phyloP scores from a whole-genome alignment of 2,113 vertebrate genomes.

The Oncorhynchus keta region DNA sequence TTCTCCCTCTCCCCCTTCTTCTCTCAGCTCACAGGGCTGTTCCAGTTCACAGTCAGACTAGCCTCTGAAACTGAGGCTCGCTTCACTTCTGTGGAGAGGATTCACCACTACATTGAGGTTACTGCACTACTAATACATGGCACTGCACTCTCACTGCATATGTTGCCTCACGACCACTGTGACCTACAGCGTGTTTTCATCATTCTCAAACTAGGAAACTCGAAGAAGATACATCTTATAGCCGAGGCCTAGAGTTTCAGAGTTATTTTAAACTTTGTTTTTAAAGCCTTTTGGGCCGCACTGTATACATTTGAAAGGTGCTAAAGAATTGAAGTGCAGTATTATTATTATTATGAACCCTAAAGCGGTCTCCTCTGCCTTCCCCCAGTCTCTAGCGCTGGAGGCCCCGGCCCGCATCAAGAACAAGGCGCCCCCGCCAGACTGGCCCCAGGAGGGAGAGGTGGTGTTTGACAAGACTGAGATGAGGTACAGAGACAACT shows the following conservation, averaged over 20 bases:
- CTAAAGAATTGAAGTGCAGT: too few species aligned
- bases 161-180: neutral
- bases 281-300: too few species aligned
- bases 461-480: constrained; percentile 85
- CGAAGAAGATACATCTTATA: too few species aligned
- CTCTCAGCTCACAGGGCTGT: constrained; percentile 85
- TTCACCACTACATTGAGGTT: constrained; percentile 92
- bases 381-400: constrained; percentile 82
- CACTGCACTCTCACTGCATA: neutral
- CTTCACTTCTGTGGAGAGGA: constrained; percentile 92
- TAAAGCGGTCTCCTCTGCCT: neutral
- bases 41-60: constrained; percentile 93
- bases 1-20: neutral
- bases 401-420: constrained; percentile 89
- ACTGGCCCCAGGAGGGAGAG: constrained; percentile 92
- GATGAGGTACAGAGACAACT: constrained; percentile 89
- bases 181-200: neutral
- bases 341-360: neutral
- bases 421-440: constrained; percentile 80
- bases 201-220: too few species aligned
- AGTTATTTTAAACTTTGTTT: too few species aligned
- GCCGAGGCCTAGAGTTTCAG: neutral
- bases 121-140: neutral
- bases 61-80: constrained; percentile 93
- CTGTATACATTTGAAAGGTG: too few species aligned